Evolutionary conservation across 1,140 invertebrate genomes (phyloP).

Genomic region (Ooceraea biroi): DNA sequence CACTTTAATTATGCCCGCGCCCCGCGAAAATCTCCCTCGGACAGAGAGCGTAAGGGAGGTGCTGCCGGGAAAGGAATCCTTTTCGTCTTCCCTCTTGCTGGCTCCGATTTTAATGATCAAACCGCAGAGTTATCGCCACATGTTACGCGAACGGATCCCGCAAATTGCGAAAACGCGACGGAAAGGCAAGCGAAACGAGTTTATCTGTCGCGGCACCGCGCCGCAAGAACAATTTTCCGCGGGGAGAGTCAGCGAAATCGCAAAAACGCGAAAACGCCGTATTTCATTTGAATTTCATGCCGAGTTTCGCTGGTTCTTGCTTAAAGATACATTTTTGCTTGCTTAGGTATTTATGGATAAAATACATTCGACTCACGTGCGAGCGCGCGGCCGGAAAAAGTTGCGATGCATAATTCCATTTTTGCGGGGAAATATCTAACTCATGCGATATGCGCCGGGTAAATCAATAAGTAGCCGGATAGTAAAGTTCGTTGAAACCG

Average conservation of each 20-base stretch:
- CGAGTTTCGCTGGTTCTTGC: neutral
- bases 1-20: conserved; percentile 85
- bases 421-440: neutral
- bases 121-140: conserved; percentile 20
- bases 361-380: neutral
- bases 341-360: neutral
- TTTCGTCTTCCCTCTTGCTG: neutral
- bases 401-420: conserved; percentile 6
- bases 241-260: neutral
- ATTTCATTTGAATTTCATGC: neutral
- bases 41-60: conserved; percentile 58
- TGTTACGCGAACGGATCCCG: neutral
- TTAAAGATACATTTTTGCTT: neutral
- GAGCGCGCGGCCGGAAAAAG: neutral
- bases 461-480: conserved; percentile 24
- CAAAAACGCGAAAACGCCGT: neutral
- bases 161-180: conserved; percentile 3
- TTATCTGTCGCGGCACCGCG: neutral
- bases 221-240: neutral
- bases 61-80: neutral
- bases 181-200: neutral
- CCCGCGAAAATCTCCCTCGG: conserved; percentile 81
- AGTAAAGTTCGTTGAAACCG: conserved; percentile 2
- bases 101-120: conserved; percentile 53
- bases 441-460: neutral